Conservation (phyloP, 92 coral and sea anemone genomes). For the Epizoanthus scotinus region DNA sequence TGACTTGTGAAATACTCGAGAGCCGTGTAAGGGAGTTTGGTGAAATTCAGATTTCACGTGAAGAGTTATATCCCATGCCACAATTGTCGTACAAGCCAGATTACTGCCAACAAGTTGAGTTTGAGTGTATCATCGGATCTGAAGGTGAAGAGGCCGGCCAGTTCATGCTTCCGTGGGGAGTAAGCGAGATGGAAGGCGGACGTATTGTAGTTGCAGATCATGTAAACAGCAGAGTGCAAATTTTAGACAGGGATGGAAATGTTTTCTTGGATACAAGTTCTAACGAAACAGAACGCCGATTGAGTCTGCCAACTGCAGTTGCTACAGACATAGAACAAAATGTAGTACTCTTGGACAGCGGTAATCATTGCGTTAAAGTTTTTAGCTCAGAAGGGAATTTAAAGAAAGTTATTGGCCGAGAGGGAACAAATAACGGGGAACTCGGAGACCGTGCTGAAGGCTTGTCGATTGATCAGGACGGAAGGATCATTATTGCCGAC, state of each 20-base stretch:
- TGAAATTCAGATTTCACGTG: constrained; percentile 27
- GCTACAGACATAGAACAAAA: constrained; percentile 49
- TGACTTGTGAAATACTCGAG: not conserved
- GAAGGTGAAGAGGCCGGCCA: constrained; percentile 39
- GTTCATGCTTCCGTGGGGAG: constrained; percentile 70
- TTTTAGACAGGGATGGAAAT: constrained; percentile 38
- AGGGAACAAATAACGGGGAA: constrained; percentile 36
- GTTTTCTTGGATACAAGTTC: not conserved
- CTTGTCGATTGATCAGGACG: constrained; percentile 58
- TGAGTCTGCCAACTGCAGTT: constrained; percentile 57
- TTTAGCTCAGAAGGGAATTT: constrained; percentile 48
- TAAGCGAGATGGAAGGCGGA: constrained; percentile 46
- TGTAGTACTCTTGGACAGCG: constrained; percentile 53
- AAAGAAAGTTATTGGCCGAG: constrained; percentile 32
- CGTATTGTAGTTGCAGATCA: constrained; percentile 66
- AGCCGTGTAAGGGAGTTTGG: constrained; percentile 23
- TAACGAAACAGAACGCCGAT: constrained; percentile 2
- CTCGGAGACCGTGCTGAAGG: constrained; percentile 66
- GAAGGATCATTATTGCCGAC: constrained; percentile 62
- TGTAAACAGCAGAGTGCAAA: constrained; percentile 53
- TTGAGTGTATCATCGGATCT: constrained; percentile 32
- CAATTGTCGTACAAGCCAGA: constrained; percentile 33
- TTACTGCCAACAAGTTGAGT: constrained; percentile 22
- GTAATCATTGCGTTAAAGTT: constrained; percentile 42
- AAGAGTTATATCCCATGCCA: not conserved